Evolutionary conservation across 2,888 invertebrate genomes (phyloP), one percentile per base, ranked within the genome.

Genomic region (Drosophila nr. perissopoda): DNA sequence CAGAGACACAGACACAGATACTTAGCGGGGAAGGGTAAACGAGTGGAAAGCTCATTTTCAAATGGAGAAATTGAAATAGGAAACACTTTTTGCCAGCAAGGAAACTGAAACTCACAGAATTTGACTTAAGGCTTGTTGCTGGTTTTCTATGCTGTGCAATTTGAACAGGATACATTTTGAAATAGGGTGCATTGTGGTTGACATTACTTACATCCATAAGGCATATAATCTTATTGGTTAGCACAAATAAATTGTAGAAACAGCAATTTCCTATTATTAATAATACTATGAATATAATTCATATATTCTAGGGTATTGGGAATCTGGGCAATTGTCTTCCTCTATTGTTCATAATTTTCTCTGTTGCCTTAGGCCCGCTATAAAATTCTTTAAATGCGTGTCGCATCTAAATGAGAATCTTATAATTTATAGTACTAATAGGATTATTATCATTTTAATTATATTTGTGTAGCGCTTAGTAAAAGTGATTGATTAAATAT

Each of bases 31-130:
- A 59, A 49, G 60, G 54, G 57, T 52, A 65, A 72, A 63, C 69
- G 79, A 78, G 71, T 74, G 46, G 63, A 76, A 76, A 81, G 89
- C 80, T 85, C 81, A 85, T 83, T 84, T 88, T 58, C 75, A 80
- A 84, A 88, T 86, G 81, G 75, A 75, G 70, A 79, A 89, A 88
- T 81, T 84, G 78, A 90, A 89, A 90, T 81, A 88, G 83, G 89
- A 85, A 87, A 80, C 79, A 72, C 70, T 59, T 76, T 78, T 71
- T 79, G 63, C 58, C 67, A 49, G 31, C 21, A 13, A 74, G 69
- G 68, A 79, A 65, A 70, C 58, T 70, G 68, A 79, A 65, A 67
- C 58, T 70, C 72, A 67, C 16, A 66, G 65, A 68, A 11, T 40
- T 48, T 51, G 68, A 48, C 66, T 66, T 29, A 11, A 13, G 70